Base-by-base conservation (phyloP, 2,113 vertebrate species). In the Macrotus californicus region DNA sequence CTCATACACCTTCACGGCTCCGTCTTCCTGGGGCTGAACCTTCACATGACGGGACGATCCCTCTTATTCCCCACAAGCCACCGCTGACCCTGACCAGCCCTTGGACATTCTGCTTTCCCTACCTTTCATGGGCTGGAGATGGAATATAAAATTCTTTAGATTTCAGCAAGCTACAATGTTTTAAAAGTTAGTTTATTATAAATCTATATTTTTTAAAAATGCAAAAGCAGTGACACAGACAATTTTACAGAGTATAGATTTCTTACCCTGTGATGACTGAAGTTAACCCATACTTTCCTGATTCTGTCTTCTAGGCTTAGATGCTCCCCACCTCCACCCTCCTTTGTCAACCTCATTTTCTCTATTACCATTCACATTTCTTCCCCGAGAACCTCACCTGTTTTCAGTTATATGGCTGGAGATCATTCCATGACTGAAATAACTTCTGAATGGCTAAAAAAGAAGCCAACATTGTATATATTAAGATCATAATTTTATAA, bases 371-470 rank as follows among this genome's bases (percentile, higher is more conserved):
- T 46, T 88, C 7, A 43, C 4, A n/a, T 19, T 73, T 91, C 46
- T 46, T 82, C 67, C 50, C 80, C 10, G 36, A n/a, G 39, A 75
- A 69, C 8, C 82, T 91, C 98, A 99, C 99, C 99, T 99, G 97
- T 99, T 99, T 96, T 99, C 99, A 91, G 99, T 98, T 96, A 99
- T 99, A 97, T 99, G 99, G 98, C 99, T 99, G 39, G 99, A 99
- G 96, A 99, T 99, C 98, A 99, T 98, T 48, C 99, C 99, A 16
- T 99, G 99, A 88, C 99, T 99, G 98, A 99, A 99, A 87, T 99
- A 99, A 94, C 98, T 99, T 95, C 99, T 99, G 98, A 99, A 99
- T 0, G 99, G 98, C 99, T 99, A 97, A 2, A 86, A 82, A 95
- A 94, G 94, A 92, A 48, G 56, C 1, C 94, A 94, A 96, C 1